phyloP scores from a whole-genome alignment of 2,888 invertebrate genomes.

The Harpalus rubripes region DNA sequence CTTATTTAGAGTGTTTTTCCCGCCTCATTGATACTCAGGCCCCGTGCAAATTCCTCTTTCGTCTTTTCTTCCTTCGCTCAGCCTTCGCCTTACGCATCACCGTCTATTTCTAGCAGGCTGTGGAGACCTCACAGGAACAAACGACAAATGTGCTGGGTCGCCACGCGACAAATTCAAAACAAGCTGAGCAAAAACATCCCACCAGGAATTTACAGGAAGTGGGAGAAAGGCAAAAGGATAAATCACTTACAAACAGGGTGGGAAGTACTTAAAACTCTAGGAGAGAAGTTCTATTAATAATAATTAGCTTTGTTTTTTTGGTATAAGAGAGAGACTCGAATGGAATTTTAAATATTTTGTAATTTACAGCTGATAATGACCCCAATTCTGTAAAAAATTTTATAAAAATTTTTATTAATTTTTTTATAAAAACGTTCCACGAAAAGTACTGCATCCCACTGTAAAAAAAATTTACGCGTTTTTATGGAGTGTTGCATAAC shows the following conservation, averaged over 20 bases:
- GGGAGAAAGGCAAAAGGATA: slow-evolving; percentile 20
- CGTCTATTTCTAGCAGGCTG: slow-evolving; percentile 33
- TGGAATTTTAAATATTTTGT: not conserved
- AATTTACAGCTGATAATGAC: not conserved
- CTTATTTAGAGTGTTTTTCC: no score
- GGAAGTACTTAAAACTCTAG: not conserved
- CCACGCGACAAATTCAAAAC: slow-evolving; percentile 55
- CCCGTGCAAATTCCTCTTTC: slow-evolving; percentile 39
- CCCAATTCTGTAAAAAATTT: no score
- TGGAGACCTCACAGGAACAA: slow-evolving; percentile 28
- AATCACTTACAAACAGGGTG: slow-evolving; percentile 38
- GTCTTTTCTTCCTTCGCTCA: not conserved
- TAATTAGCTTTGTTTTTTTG: not conserved
- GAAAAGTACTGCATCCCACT: no score
- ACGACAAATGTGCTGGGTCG: slow-evolving; percentile 50
- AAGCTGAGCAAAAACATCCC: not conserved
- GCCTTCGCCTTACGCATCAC: not conserved
- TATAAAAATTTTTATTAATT: no score
- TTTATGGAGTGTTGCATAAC: no score
- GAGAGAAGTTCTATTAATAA: not conserved
- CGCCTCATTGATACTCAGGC: slow-evolving; percentile 30
- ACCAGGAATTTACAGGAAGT: not conserved
- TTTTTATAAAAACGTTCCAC: no score
- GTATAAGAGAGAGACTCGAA: not conserved
- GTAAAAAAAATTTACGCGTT: no score